Evolutionary conservation across 2,888 invertebrate genomes (phyloP), one percentile per base, ranked within the genome.

Genomic region (Hofmannophila pseudospretella): DNA sequence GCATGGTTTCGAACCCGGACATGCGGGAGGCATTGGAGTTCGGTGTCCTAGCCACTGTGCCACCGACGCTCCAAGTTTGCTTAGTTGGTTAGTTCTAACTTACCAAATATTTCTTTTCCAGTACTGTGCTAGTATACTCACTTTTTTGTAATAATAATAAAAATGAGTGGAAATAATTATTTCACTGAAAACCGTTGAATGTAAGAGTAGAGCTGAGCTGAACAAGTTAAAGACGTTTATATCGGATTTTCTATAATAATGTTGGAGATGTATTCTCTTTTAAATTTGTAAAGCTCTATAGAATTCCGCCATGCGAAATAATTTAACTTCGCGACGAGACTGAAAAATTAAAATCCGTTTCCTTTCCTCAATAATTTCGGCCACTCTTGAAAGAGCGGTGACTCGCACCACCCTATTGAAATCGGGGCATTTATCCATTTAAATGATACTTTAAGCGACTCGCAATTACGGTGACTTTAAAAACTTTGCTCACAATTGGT

Each of bases 401-500:
- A 62, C 58, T 66, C 47, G 54, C 61, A 63, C 45, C 49, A 67
- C 47, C 51, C 69, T 60, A 71, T 79, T 73, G 67, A 78, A 73
- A 67, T 69, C 63, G 51, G 57, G 48, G 60, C 58, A 71, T 74
- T 16, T 75, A 76, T 78, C 76, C 68, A 74, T 81, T 66, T 74
- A 74, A 79, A 76, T 67, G 78, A 78, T 77, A 77, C 76, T 76
- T 70, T 76, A 72, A 72, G 64, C 69, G 73, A 61, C 65, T 68
- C 59, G 73, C 76, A 80, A 82, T 84, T 80, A 80, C 67, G 54
- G 52, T 47, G 64, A 66, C 62, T 67, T 51, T 57, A 53, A 54
- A 69, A 84, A 81, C 74, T 80, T 80, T 68, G 61, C 58, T 71
- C 68, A 70, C 77, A 85, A 85, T 85, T 75, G 85, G 73, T 77